Conservation (phyloP, 2,888 invertebrate species). For the Cheiracanthium punctorium region DNA sequence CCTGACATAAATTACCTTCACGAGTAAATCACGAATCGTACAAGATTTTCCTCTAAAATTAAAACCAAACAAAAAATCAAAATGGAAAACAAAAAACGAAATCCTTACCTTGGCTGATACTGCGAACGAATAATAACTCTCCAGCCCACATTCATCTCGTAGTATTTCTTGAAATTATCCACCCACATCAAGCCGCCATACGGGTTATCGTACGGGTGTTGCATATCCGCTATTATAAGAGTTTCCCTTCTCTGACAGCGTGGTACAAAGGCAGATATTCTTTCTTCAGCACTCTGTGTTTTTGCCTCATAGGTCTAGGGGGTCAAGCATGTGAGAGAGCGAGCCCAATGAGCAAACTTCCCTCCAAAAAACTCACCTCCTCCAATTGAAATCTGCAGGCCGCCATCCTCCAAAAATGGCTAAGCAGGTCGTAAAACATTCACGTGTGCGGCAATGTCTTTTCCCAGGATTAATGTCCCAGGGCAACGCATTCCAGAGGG, state of each 20-base stretch:
- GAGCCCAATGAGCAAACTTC: constrained; percentile 49
- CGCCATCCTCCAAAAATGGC: constrained; percentile 43
- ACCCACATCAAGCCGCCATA: constrained; percentile 49
- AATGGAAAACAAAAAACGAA: too few relatives aligned
- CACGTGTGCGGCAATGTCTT: constrained; percentile 58
- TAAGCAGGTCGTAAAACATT: constrained; percentile 66
- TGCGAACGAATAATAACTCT: constrained; percentile 55
- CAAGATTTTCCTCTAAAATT: too few relatives aligned
- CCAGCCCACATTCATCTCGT: constrained; percentile 55
- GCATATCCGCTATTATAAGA: constrained; percentile 37
- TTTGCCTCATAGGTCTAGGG: constrained; percentile 64
- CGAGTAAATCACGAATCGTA: too few relatives aligned
- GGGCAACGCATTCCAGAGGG: constrained; percentile 31
- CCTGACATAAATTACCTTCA: too few relatives aligned
- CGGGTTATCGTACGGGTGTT: constrained; percentile 50
- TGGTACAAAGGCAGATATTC: constrained; percentile 16
- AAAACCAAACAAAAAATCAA: too few relatives aligned
- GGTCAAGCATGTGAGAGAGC: constrained; percentile 58
- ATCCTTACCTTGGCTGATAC: constrained; percentile 44
- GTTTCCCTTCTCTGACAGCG: background rate
- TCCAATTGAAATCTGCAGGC: constrained; percentile 14
- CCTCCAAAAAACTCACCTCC: background rate
- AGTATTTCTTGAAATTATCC: constrained; percentile 51
- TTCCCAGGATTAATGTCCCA: constrained; percentile 36
- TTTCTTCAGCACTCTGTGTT: constrained; percentile 29